Evolutionary conservation across 2,113 vertebrate species (phyloP), one percentile per base, ranked within the genome.

Genomic region (Tautogolabrus adspersus): DNA sequence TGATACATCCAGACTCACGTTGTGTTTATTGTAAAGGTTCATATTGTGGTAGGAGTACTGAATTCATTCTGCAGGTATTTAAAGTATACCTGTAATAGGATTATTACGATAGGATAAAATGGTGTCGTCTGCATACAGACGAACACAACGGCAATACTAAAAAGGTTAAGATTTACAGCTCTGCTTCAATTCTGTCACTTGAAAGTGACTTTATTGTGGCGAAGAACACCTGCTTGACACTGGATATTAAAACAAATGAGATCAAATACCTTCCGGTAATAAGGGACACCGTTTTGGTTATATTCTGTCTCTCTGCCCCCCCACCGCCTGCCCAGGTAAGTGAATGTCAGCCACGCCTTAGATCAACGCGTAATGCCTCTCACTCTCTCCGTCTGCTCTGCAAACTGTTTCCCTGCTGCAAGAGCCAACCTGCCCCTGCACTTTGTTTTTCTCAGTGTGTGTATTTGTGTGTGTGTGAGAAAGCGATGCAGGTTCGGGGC

Each of bases 331-430:
- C 95, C 95, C 93, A 91, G 84, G 93, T 81, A 93, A 94, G 96
- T 96, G 79, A 96, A 94, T 94, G 91, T 88, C 94, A 94, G 95
- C 96, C 97, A 96, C 97, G 95, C 96, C 97, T 98, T 98, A 95
- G 96, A 96, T 96, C 97, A 97, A 98, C 96, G 96, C 94, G 51
- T 96, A 96, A 95, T 93, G 94, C 96, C 92, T 90, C 77, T 83
- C 87, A 74, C 89, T 88, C 89, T 84, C 86, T 54, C 82, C 60
- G 83, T 83, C 81, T 67, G 95, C 96, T 96, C 96, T 94, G 93
- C 96, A 97, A 97, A 98, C 96, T 96, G 94, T 95, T 96, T 96
- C 94, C 93, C 92, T 83, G 84, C 88, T 95, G 90, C 97, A 96
- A 96, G 98, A 95, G 90, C 88, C 87, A 93, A 94, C 98, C 96